Evolutionary conservation across 2,888 invertebrate genomes (phyloP).

Genomic region (Eupithecia subfuscata): DNA sequence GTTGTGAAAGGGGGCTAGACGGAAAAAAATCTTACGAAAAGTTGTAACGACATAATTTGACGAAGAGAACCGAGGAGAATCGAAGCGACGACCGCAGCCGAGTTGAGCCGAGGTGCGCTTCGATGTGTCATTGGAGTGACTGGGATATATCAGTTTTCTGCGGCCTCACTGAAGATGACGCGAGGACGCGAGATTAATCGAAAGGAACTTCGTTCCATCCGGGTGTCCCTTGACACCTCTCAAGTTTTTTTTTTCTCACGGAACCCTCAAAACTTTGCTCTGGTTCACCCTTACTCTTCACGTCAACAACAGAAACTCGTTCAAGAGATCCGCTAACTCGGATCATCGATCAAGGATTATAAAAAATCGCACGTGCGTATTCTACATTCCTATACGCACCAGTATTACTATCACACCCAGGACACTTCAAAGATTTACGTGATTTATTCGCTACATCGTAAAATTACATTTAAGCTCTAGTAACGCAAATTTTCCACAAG

Average conservation of each 20-base stretch:
- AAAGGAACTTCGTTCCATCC: too few relatives aligned
- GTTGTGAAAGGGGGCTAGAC: too few relatives aligned
- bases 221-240: too few relatives aligned
- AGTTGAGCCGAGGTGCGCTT: too few relatives aligned
- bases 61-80: too few relatives aligned
- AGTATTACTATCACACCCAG: conserved; percentile 25
- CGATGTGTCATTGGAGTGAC: too few relatives aligned
- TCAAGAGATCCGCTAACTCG: conserved; percentile 18
- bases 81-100: too few relatives aligned
- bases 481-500: neutral
- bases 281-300: neutral
- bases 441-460: neutral
- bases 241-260: neutral
- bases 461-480: neutral
- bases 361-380: conserved; percentile 32
- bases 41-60: too few relatives aligned
- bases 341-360: conserved; percentile 23
- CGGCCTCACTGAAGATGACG: too few relatives aligned
- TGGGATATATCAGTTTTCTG: too few relatives aligned
- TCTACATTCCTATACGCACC: conserved; percentile 34
- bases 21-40: too few relatives aligned
- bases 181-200: too few relatives aligned
- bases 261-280: neutral
- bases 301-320: conserved; percentile 17
- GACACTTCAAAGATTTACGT: neutral